These are phyloP conservation scores for Pantherophis guttatus DNA, from an alignment of 2,113 vertebrate genomes.

Conservation along the genomic window DNA sequence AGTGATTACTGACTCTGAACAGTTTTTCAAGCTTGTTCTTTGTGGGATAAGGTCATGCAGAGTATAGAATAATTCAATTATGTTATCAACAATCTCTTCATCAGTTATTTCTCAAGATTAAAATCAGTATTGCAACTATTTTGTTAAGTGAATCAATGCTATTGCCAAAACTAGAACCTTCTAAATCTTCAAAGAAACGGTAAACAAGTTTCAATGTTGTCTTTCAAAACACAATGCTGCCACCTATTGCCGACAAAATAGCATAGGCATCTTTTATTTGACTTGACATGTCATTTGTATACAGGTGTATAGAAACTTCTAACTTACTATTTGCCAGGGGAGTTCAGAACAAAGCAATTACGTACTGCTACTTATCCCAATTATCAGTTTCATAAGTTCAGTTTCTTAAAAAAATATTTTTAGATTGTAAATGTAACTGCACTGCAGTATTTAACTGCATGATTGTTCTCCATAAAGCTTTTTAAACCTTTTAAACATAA, in stretches of 20 bases:
- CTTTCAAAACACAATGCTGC: slow-evolving; percentile 8
- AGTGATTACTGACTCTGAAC: neutral
- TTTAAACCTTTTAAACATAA: neutral
- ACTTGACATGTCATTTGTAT: neutral
- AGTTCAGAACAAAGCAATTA: neutral
- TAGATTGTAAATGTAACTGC: neutral
- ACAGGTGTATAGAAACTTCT: neutral
- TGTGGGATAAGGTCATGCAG: neutral
- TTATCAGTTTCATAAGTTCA: neutral
- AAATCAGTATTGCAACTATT: neutral
- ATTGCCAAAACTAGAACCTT: neutral
- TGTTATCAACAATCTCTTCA: neutral
- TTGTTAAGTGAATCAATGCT: neutral
- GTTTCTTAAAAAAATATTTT: slow-evolving; percentile 3
- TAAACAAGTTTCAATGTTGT: neutral
- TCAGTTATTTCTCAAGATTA: neutral
- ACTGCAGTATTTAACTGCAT: neutral
- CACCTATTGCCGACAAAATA: slow-evolving; percentile 15
- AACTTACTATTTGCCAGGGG: neutral
- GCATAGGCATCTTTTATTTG: neutral
- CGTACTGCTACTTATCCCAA: slow-evolving; percentile 12
- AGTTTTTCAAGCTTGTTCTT: neutral
- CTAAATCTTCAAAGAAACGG: neutral
- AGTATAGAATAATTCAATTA: neutral
- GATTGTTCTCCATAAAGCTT: neutral